Conservation (phyloP, 1,140 invertebrate species). For the Caenorhabditis tropicalis region DNA sequence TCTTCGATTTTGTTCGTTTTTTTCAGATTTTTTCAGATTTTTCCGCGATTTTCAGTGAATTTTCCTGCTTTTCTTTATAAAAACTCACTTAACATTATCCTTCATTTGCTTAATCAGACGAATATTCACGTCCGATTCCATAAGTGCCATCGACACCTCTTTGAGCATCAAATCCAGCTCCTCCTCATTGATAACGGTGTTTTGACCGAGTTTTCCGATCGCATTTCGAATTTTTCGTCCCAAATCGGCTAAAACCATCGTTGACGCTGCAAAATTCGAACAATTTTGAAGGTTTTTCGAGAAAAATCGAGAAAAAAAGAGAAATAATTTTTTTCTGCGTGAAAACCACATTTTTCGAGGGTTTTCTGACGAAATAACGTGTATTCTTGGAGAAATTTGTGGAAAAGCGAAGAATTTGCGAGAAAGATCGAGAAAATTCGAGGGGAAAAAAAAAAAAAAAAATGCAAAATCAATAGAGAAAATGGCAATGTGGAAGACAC, state of each 20-base stretch:
- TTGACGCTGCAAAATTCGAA: background rate
- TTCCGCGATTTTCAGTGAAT: background rate
- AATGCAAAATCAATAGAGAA: background rate
- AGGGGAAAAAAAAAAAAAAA: background rate
- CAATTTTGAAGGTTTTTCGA: background rate
- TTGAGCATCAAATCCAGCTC: conserved; percentile 96
- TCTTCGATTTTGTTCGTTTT: too few species aligned
- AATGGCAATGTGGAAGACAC: too few species aligned
- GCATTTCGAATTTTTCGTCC: conserved; percentile 98
- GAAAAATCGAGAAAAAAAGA: background rate
- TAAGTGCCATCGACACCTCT: conserved; percentile 93
- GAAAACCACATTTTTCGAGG: too few species aligned
- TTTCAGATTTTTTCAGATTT: too few species aligned
- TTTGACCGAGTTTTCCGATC: conserved; percentile 93
- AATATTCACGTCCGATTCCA: conserved; percentile 99
- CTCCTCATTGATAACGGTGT: conserved; percentile 98
- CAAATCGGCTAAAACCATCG: conserved; percentile 99
- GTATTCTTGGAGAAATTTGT: background rate
- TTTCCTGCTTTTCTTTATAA: background rate
- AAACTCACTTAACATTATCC: conserved; percentile 88
- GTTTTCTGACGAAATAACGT: background rate
- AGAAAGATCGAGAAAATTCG: background rate
- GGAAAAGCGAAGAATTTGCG: background rate
- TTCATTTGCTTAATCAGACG: conserved; percentile 91
- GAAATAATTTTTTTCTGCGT: too few species aligned